Evolutionary conservation across 2,113 vertebrate species (phyloP), one percentile per base, ranked within the genome.

Genomic region (Vimba vimba): DNA sequence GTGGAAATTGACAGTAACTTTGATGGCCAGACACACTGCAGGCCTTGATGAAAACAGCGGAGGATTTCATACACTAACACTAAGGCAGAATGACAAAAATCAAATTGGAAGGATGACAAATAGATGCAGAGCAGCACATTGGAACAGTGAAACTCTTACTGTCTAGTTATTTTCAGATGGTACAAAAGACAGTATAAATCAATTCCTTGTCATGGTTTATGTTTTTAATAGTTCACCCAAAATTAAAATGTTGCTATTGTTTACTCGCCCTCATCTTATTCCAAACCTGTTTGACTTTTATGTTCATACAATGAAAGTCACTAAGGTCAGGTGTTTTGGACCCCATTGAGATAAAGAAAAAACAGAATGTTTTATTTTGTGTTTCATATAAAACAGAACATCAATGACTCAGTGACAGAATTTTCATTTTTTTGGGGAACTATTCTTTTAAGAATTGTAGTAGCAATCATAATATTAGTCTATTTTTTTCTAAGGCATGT

Each of bases 1-100:
- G 15, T 68, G 50, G 27, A 50, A 64, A 85, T 62, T 77, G 73
- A 25, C 73, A 85, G 39, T 25, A 80, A 80, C 78, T 62, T 80
- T 64, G 78, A 62, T 8, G 27, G 8, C 52, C 76, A 79, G 30
- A 59, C 76, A 39, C 57, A 64, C 33, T 45, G 59, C 36, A 64
- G 78, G 59, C 12, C 39, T 62, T 64, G 78, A 80, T 80, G 13
- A 80, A 79, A 64, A 64, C 36, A 62, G 12, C 33, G 3, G 13
- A 43, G 78, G 30, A 62, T 80, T 25, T 62, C 33, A 45, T 62
- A 62, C 4, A 25, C 77, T 43, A 60, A 79, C 33, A 43, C 78
- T 27, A 80, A 80, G 36, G 21, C 39, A 45, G 78, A 25, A 80
- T 45, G 57, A 62, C 78, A 45, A 64, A 45, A 75, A 50, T 50